These are phyloP conservation scores for Grus americana DNA, from an alignment of 2,113 vertebrate genomes.

Conservation along the genomic window DNA sequence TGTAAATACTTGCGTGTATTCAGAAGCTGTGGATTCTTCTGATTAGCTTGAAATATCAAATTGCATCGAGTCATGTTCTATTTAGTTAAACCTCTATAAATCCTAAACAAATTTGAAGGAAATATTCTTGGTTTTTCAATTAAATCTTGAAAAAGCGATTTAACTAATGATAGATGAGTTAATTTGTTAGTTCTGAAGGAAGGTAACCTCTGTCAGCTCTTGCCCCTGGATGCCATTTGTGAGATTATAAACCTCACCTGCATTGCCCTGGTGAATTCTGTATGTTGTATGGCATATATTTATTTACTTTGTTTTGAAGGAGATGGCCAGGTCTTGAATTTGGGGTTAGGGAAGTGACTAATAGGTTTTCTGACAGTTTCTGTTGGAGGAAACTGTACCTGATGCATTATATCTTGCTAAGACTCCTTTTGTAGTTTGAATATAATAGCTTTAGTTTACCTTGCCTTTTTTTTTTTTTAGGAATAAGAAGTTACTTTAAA, in stretches of 20 bases:
- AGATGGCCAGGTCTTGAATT: background rate
- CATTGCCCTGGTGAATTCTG: background rate
- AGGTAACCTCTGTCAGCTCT: background rate
- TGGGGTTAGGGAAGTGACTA: background rate
- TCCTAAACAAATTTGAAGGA: background rate
- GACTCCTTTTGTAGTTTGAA: background rate
- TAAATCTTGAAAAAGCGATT: background rate
- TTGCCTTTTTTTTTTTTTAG: background rate
- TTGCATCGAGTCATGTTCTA: background rate
- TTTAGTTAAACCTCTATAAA: background rate
- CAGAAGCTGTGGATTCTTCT: background rate
- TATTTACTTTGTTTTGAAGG: background rate
- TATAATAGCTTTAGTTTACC: background rate
- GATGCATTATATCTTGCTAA: background rate
- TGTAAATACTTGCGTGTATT: background rate
- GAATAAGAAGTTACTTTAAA: background rate
- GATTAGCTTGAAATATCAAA: background rate
- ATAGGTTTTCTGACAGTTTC: background rate
- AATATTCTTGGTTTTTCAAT: background rate
- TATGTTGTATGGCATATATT: background rate
- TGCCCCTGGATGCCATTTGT: background rate
- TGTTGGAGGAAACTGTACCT: background rate
- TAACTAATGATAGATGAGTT: background rate
- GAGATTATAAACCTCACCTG: background rate
- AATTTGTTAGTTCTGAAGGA: background rate